These are phyloP conservation scores for Ethmia dodecea DNA, from an alignment of 2,888 invertebrate species.

Conservation along the genomic window DNA sequence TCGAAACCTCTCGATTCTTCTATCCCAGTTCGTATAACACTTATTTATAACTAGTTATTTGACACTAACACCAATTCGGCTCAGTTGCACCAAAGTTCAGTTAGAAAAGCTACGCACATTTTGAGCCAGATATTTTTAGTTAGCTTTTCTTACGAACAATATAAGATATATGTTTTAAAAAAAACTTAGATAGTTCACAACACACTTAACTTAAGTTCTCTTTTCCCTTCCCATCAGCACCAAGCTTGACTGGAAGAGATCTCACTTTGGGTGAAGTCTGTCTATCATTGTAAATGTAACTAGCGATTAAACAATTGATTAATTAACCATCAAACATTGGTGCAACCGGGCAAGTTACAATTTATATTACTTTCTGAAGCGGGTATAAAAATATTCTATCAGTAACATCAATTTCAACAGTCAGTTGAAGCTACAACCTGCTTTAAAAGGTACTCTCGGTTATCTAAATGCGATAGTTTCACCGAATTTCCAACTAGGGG, in stretches of 20 bases:
- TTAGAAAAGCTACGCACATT: too few relatives aligned
- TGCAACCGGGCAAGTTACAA: constrained; percentile 6
- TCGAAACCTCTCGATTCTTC: background rate
- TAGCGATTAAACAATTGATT: background rate
- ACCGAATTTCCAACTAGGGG: too few relatives aligned
- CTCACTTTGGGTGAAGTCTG: background rate
- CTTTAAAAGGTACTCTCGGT: constrained; percentile 21
- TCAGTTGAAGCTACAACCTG: constrained; percentile 36
- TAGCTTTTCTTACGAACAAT: too few relatives aligned
- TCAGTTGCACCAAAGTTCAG: constrained; percentile 4
- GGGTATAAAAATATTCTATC: constrained; percentile 59
- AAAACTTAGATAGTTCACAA: too few relatives aligned
- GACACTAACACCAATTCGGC: constrained; percentile 17
- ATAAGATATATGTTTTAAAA: too few relatives aligned
- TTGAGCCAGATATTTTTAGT: too few relatives aligned
- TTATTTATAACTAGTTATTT: constrained; percentile 18
- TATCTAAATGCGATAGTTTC: too few relatives aligned
- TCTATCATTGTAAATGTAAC: background rate
- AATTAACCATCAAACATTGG: background rate
- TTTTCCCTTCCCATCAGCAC: too few relatives aligned
- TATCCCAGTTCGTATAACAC: constrained; percentile 13
- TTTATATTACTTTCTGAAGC: constrained; percentile 27
- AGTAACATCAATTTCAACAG: constrained; percentile 28
- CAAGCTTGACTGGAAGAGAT: too few relatives aligned
- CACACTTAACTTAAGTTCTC: background rate